Evolutionary conservation across 2,797 vertebrate species (phyloP).

Genomic region (Gambelia wislizenii): DNA sequence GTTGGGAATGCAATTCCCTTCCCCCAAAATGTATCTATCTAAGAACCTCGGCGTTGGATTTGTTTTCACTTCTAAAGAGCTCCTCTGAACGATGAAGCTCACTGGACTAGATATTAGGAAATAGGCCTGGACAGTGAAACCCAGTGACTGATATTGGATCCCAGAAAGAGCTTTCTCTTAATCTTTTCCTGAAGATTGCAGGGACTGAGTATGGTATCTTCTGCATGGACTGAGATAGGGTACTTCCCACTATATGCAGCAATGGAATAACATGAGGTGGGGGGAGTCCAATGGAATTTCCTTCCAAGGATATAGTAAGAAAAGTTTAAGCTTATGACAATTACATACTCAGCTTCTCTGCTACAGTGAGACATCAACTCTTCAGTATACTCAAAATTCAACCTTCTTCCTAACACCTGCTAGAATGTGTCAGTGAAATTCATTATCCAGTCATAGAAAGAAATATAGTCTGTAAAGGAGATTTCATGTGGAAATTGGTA

Average conservation of each 20-base stretch:
- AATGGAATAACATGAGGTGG: not conserved
- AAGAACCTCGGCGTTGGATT: not conserved
- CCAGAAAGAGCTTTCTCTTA: not conserved
- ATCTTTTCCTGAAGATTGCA: not conserved
- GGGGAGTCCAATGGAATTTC: not conserved
- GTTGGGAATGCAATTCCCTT: too few species aligned
- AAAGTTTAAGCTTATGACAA: not conserved
- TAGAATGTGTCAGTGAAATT: not conserved
- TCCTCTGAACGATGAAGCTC: not conserved
- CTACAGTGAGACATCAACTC: not conserved
- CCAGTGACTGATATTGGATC: not conserved
- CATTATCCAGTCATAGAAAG: not conserved
- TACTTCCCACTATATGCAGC: not conserved
- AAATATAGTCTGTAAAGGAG: not conserved
- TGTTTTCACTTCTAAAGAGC: not conserved
- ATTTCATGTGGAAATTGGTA: constrained; percentile 1
- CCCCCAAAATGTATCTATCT: too few species aligned
- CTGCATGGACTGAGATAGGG: not conserved
- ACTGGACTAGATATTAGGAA: not conserved
- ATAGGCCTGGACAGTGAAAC: not conserved
- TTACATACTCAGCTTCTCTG: not conserved
- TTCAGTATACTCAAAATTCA: not conserved
- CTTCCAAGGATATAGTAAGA: not conserved
- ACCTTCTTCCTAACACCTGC: not conserved
- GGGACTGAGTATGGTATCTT: not conserved